Percentiles rank a stretch among this genome's conserved stretches.
phyloP scores from a whole-genome alignment of 2,113 vertebrate genomes.

The Eulemur macaco region DNA sequence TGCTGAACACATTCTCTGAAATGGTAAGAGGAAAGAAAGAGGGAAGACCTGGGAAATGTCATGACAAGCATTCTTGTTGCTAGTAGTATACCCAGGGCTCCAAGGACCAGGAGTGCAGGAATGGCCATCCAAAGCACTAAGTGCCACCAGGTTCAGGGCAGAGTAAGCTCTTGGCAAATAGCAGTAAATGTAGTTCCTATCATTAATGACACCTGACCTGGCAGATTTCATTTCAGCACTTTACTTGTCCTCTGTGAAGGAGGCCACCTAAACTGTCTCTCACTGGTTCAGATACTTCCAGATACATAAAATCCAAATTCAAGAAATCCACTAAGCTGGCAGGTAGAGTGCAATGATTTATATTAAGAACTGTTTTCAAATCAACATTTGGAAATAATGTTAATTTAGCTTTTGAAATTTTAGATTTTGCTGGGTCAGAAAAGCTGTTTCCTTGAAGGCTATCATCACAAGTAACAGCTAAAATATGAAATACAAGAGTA shows the following conservation, averaged over 20 bases:
- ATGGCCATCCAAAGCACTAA: not conserved
- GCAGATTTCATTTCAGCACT: not conserved
- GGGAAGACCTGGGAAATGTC: not conserved
- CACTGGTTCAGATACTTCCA: not conserved
- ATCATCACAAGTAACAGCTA: not conserved
- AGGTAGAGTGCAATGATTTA: not conserved
- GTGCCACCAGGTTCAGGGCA: not conserved
- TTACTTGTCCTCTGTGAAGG: not conserved
- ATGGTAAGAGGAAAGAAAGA: not conserved
- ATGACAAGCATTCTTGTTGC: not conserved
- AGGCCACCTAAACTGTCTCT: not conserved
- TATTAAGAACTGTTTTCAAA: not conserved
- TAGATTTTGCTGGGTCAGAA: not conserved
- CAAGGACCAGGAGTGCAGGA: not conserved
- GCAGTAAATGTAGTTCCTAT: not conserved
- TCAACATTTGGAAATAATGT: not conserved
- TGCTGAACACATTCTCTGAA: not conserved
- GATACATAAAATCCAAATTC: not conserved
- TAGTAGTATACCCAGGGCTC: not conserved
- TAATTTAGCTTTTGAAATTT: not conserved
- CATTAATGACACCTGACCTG: conserved; percentile 13
- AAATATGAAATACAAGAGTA: not conserved
- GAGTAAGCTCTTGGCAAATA: not conserved
- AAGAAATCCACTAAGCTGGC: not conserved
- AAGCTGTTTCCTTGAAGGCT: not conserved